These are phyloP conservation scores for Helogale parvula DNA, from an alignment of 2,113 vertebrate genomes.

Conservation along the genomic window DNA sequence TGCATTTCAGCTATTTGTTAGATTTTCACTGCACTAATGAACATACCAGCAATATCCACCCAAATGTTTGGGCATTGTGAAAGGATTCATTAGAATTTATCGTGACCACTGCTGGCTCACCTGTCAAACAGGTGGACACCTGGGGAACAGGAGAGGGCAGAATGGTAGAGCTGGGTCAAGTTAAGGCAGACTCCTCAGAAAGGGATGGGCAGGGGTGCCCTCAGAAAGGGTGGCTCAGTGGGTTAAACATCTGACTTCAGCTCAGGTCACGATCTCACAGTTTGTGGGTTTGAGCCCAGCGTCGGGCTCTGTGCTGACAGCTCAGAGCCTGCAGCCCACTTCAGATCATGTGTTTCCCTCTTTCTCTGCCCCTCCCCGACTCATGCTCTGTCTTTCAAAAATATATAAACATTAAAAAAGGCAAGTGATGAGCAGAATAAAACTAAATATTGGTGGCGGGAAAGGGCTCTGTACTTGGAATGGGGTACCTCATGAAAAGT, in stretches of 20 bases:
- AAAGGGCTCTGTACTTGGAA: neutral
- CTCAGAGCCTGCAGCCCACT: too few relatives aligned
- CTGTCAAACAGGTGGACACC: neutral
- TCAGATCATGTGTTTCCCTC: too few relatives aligned
- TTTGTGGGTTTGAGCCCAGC: too few relatives aligned
- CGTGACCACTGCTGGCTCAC: neutral
- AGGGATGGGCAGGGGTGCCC: neutral
- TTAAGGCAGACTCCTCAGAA: neutral
- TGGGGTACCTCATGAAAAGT: neutral
- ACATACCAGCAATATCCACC: neutral
- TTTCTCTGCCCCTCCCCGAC: too few relatives aligned
- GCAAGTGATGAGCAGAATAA: neutral
- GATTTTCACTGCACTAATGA: neutral
- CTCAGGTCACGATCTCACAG: too few relatives aligned
- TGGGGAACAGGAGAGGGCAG: neutral
- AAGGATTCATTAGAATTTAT: neutral
- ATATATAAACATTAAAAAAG: neutral
- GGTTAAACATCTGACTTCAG: too few relatives aligned
- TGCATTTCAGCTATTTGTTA: neutral
- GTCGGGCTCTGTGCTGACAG: too few relatives aligned
- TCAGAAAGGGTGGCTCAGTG: too few relatives aligned
- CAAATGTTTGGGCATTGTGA: neutral
- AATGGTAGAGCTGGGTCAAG: neutral
- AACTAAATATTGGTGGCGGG: neutral
- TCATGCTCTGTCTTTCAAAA: too few relatives aligned